These are phyloP conservation scores for Austrolebias charrua DNA, from an alignment of 2,797 vertebrate species.

Conservation along the genomic window DNA sequence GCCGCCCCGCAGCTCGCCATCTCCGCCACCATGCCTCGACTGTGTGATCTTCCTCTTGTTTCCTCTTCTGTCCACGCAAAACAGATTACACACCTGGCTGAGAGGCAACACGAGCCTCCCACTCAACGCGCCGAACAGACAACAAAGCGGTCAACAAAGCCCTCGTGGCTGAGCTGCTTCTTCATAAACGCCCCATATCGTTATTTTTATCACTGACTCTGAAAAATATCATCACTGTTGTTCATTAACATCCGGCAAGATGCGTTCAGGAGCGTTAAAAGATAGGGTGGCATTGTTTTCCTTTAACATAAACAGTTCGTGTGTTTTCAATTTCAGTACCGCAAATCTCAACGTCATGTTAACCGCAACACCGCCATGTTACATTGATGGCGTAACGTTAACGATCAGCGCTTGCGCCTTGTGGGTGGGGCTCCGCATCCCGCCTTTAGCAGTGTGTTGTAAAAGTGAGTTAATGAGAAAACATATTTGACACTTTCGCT, in stretches of 20 bases:
- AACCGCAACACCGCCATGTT: rapidly evolving
- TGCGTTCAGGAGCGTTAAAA: rapidly evolving
- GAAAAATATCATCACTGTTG: background rate
- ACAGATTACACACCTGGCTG: conserved; percentile 31
- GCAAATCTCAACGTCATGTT: conserved; percentile 12
- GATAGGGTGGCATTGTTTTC: conserved; percentile 8
- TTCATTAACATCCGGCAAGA: background rate
- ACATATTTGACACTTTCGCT: background rate
- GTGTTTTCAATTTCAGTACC: background rate
- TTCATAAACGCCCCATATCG: background rate
- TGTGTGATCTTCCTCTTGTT: conserved; percentile 2
- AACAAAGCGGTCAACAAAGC: background rate
- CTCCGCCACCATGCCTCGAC: conserved; percentile 69
- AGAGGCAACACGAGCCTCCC: conserved; percentile 4
- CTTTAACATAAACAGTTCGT: background rate
- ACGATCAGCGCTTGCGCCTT: conserved; percentile 33
- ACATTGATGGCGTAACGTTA: rapidly evolving
- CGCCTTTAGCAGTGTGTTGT: conserved; percentile 14
- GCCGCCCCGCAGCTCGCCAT: conserved; percentile 70
- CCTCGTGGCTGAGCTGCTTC: conserved; percentile 11
- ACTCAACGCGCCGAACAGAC: conserved; percentile 7
- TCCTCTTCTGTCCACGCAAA: background rate
- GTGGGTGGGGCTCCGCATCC: conserved; percentile 40
- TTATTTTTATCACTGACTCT: background rate
- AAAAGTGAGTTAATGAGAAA: no score